phyloP scores from a whole-genome alignment of 2,113 vertebrate species.

The Dromaius novaehollandiae region DNA sequence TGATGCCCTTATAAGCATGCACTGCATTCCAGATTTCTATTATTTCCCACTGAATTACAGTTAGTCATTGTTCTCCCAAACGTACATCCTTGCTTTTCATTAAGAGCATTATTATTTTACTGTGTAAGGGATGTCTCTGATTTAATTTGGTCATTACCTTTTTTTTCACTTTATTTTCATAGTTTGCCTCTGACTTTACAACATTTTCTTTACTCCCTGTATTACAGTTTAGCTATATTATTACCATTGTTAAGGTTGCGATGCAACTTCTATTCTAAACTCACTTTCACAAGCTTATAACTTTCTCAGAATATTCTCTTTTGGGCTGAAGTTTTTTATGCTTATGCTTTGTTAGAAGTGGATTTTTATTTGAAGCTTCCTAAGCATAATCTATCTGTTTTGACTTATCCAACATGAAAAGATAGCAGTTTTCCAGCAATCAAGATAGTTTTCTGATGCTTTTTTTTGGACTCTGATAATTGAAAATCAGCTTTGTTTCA shows the following conservation, averaged over 20 bases:
- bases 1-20: not conserved
- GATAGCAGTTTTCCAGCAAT: slow-evolving; percentile 30
- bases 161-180: slow-evolving; percentile 55
- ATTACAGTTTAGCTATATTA: slow-evolving; percentile 14
- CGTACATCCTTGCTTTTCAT: not conserved
- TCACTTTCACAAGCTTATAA: slow-evolving; percentile 3
- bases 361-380: slow-evolving; percentile 46
- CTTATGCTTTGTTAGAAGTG: slow-evolving; percentile 18
- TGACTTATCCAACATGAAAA: slow-evolving; percentile 45
- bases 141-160: slow-evolving; percentile 10
- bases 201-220: not conserved
- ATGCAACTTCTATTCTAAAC: slow-evolving; percentile 8
- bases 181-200: not conserved
- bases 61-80: not conserved
- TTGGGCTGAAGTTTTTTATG: not conserved
- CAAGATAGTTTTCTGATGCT: slow-evolving; percentile 6
- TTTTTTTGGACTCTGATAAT: slow-evolving; percentile 53
- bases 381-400: slow-evolving; percentile 49
- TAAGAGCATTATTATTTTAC: not conserved
- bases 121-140: not conserved
- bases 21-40: slow-evolving; percentile 8
- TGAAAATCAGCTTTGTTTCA: slow-evolving; percentile 65
- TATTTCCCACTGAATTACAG: slow-evolving; percentile 1
- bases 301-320: not conserved
- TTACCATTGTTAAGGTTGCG: not conserved